Percentiles rank a stretch among this genome's conserved stretches.
Conservation (phyloP, 2,888 invertebrate genomes). For the Epinotia bilunana region DNA sequence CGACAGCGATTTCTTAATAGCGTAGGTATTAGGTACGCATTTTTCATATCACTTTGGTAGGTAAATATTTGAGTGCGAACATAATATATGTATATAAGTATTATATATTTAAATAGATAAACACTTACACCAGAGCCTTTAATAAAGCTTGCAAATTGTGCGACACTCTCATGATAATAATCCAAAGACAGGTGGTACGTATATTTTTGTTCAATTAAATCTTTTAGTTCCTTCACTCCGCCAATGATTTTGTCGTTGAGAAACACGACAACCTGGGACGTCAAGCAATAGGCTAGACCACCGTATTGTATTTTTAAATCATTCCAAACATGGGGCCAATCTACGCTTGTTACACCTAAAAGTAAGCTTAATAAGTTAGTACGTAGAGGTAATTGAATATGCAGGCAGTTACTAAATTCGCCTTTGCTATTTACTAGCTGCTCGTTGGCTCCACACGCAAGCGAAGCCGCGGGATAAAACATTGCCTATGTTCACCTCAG, state of each 20-base stretch:
- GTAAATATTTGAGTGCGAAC: too few relatives aligned
- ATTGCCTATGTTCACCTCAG: too few relatives aligned
- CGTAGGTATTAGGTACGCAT: too few relatives aligned
- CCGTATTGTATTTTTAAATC: slow-evolving; percentile 74
- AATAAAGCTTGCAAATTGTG: slow-evolving; percentile 73
- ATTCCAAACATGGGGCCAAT: slow-evolving; percentile 71
- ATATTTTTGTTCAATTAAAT: slow-evolving; percentile 75
- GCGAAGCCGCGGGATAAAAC: too few relatives aligned
- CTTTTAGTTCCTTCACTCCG: slow-evolving; percentile 77
- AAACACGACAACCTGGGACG: slow-evolving; percentile 78
- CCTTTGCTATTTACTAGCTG: too few relatives aligned
- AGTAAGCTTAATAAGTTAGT: slow-evolving; percentile 18
- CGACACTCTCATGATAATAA: slow-evolving; percentile 73
- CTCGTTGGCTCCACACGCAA: too few relatives aligned
- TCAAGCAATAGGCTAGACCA: slow-evolving; percentile 73
- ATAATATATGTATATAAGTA: too few relatives aligned
- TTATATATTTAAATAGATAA: too few relatives aligned
- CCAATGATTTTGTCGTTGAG: slow-evolving; percentile 80
- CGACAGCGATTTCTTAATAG: too few relatives aligned
- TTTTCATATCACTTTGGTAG: too few relatives aligned
- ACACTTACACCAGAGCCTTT: slow-evolving; percentile 72
- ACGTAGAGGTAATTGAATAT: too few relatives aligned
- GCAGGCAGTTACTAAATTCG: too few relatives aligned
- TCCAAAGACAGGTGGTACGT: slow-evolving; percentile 71
- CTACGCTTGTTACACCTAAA: slow-evolving; percentile 68